Evolutionary conservation across 2,888 invertebrate genomes (phyloP), one percentile per base, ranked within the genome.

Genomic region (Marronus borbonicus): DNA sequence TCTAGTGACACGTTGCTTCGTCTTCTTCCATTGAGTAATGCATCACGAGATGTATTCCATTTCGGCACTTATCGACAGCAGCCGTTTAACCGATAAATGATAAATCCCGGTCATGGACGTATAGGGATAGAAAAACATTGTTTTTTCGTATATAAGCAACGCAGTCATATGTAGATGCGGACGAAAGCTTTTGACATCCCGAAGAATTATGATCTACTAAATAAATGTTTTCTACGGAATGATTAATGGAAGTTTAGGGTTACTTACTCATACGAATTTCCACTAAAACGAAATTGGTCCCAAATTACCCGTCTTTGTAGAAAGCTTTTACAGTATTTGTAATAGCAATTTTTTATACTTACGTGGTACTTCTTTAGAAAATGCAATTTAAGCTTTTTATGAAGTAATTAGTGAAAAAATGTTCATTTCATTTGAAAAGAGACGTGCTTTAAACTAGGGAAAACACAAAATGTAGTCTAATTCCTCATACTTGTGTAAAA

Each of bases 61-160:
- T 70, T 55, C 28, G 28, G 36, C 55, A 20, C 58, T 58, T 72
- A 72, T 72, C 36, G 58, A 58, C 72, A 72, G 72, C 39, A 24
- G 39, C 58, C 28, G 44, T 8, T 44, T 72, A 20, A 58, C 20
- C 72, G 39, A 72, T 72, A 72, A 72, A 72, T 58, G 58, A 72
- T 17, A 39, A 58, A 72, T 72, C 39, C 12, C n/a, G 58, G 39
- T 14, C 17, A 20, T n/a, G 58, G 24, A 72, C 58, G 58, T 3
- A 58, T 31, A 44, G 28, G 20, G 58, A 49, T 12, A 50, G 52
- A 39, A 72, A 12, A 72, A 68, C 50, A 68, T 24, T 72, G 58
- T 72, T 72, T 44, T 44, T 44, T 44, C 44, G 8, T 44, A 44
- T 36, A 1, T 58, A 58, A 39, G 58, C 17, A 39, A 39, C 20